phyloP scores from a whole-genome alignment of 2,888 invertebrate species.

The Calameuta filiformis region DNA sequence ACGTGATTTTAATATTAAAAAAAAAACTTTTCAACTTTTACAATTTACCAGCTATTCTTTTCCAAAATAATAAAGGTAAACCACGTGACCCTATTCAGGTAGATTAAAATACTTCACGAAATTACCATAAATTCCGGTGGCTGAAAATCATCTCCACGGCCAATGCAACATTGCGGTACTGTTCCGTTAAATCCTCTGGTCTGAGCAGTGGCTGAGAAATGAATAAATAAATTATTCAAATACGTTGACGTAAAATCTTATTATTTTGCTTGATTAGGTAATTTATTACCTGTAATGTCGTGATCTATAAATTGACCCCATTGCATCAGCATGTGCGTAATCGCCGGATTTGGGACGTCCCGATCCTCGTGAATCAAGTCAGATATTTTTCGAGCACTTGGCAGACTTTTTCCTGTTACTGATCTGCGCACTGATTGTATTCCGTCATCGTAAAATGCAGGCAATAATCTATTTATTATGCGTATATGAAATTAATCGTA shows the following conservation, averaged over 20 bases:
- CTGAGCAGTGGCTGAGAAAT: conserved; percentile 73
- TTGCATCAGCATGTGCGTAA: conserved; percentile 87
- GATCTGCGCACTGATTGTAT: conserved; percentile 71
- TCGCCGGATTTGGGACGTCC: conserved; percentile 73
- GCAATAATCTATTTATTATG: conserved; percentile 71
- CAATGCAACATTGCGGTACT: conserved; percentile 80
- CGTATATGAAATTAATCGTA: background rate
- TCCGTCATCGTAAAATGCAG: conserved; percentile 86
- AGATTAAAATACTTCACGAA: conserved; percentile 5
- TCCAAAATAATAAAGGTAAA: background rate
- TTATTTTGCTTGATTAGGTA: conserved; percentile 5
- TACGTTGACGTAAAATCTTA: background rate
- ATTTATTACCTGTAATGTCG: conserved; percentile 74
- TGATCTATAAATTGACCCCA: conserved; percentile 94
- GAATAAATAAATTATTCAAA: background rate
- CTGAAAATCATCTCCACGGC: conserved; percentile 72
- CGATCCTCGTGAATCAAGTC: conserved; percentile 74
- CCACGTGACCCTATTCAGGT: background rate
- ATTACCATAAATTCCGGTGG: conserved; percentile 74
- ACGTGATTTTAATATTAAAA: no score
- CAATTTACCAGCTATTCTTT: background rate
- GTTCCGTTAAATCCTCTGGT: conserved; percentile 82
- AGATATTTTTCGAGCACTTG: conserved; percentile 83
- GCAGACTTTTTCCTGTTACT: conserved; percentile 72
- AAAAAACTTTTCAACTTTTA: background rate